Evolutionary conservation across 2,113 vertebrate genomes (phyloP), one percentile per base, ranked within the genome.

Genomic region (Sterrhoptilus dennistouni): DNA sequence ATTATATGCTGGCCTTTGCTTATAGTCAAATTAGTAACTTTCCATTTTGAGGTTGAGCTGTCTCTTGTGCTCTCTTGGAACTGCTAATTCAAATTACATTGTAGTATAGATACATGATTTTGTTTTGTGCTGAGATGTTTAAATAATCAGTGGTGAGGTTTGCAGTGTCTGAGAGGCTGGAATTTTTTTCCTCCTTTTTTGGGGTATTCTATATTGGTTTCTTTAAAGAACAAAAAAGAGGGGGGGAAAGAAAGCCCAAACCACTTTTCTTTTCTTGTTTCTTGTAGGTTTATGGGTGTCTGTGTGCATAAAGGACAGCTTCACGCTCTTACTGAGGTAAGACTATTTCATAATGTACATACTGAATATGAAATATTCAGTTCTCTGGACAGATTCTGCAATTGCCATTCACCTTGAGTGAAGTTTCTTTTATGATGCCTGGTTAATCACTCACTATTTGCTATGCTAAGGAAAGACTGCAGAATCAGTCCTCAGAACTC

Each of bases 231-330:
- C 47, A 49, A 57, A 28, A 68, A 29, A 8, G 2, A 6, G 71
- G 72, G 44, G 82, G 90, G 61, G 57, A 9, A 63, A 57, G n/a
- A 90, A 95, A 90, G 83, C 92, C 96, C 95, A 92, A 97, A 95
- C 88, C 96, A 96, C 94, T 95, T 96, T 92, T 86, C 89, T 87
- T 84, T 95, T 91, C 87, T 97, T 96, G 63, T 98, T 70, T 97
- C 96, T 97, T 98, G 31, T 97, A 99, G 99, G 98, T 99, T 99
- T 97, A 99, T 99, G 98, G 99, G 99, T 81, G 99, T 99, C 86
- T 99, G 99, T 97, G 98, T 99, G 95, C 99, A 99, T 93, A 98
- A 99, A 98, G 99, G 99, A 96, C 99, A 99, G 87, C 98, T 99
- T 72, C 99, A 99, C 74, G 99, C 99, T 87, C 98, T 99, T 97